Base-by-base conservation (phyloP, 2,888 invertebrate genomes). In the Hypena proboscidalis region DNA sequence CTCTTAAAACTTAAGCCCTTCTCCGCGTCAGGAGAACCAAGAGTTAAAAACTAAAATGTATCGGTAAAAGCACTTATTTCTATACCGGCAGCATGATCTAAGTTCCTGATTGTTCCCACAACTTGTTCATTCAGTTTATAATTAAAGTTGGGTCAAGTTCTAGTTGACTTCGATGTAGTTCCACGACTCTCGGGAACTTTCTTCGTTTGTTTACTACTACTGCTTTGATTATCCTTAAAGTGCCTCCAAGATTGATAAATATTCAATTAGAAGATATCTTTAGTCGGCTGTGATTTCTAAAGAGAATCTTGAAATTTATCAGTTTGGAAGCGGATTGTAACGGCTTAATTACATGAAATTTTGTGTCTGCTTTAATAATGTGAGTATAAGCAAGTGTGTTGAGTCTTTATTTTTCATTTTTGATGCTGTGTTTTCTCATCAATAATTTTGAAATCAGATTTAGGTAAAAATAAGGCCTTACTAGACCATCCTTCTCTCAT, bases 111-210 rank as follows among this genome's bases (percentile, higher is more conserved):
- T 83, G 85, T 83, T 73, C 73, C 65, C 58, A 61, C 60, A 78
- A 82, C 75, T 85, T 78, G 75, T 78, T 79, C 83, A 68, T 74
- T 78, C 79, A 80, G 82, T 84, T 86, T 85, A 88, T 90, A 89
- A 90, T 89, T 90, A 89, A 89, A 86, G 76, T 85, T 69, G 66
- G 84, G 80, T 84, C 85, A 85, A 85, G 77, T 83, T 73, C 55
- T 73, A 72, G 79, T 77, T 76, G 80, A 83, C 83, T 82, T 77
- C 70, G 69, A 58, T 70, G 71, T 80, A 79, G 77, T 79, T 76
- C 66, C 68, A 67, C 66, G 67, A 68, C 72, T 49, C 70, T 57
- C 57, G 58, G 55, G 59, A 82, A 80, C 74, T 81, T 80, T 82
- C 80, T 81, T 84, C 81, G 84, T 85, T 87, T 83, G 81, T 75